A percentile compares a stretch with the other conserved stretches of the same genome.
These are phyloP conservation scores for Gerosis bhagava DNA, from an alignment of 2,888 invertebrate species.

Conservation along the genomic window DNA sequence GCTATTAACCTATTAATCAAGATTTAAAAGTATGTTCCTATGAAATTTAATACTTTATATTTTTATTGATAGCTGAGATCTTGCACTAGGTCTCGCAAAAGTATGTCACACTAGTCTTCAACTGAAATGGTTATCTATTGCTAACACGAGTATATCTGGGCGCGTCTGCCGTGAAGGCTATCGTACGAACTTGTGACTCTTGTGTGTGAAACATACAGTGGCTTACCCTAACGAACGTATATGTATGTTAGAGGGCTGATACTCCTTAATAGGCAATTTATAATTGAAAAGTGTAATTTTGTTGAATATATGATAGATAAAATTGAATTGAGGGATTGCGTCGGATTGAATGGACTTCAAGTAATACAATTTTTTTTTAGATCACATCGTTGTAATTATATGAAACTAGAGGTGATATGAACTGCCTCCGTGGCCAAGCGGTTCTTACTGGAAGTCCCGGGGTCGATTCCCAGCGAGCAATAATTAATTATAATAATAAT, in stretches of 20 bases:
- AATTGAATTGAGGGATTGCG: no score
- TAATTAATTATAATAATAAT: no score
- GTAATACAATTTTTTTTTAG: no score
- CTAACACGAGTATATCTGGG: conserved; percentile 21
- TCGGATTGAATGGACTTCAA: no score
- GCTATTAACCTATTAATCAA: background rate
- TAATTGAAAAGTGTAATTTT: no score
- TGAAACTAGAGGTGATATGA: no score
- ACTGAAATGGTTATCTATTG: conserved; percentile 22
- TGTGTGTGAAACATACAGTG: conserved; percentile 37
- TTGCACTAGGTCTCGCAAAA: conserved; percentile 2
- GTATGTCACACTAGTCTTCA: conserved; percentile 8
- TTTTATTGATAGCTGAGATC: no score
- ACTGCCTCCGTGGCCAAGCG: no score
- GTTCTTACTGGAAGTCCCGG: no score
- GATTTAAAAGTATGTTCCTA: background rate
- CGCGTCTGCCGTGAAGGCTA: conserved; percentile 63
- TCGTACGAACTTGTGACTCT: conserved; percentile 58
- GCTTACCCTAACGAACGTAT: conserved; percentile 22
- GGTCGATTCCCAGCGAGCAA: no score
- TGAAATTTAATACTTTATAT: background rate
- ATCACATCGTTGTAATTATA: no score
- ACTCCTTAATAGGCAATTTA: conserved; percentile 13
- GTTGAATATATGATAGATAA: no score
- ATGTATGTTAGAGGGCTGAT: background rate